phyloP scores from a whole-genome alignment of 2,888 invertebrate genomes.

The Drosophila barbarae region DNA sequence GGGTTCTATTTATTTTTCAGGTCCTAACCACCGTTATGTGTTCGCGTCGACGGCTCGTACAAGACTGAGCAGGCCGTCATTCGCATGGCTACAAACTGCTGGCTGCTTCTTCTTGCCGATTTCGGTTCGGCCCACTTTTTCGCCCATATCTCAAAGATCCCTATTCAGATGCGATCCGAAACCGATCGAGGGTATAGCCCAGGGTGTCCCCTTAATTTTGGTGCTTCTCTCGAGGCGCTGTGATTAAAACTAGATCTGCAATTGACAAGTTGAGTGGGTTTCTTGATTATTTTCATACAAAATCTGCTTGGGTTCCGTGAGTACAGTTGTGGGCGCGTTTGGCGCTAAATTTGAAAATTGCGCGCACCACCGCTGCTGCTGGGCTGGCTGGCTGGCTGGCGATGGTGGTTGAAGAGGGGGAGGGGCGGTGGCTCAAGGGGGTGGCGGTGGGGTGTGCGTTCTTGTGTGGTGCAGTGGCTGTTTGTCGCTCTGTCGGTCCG shows the following conservation, averaged over 20 bases:
- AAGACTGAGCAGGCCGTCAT: constrained; percentile 83
- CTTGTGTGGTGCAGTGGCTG: constrained; percentile 34
- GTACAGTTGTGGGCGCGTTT: constrained; percentile 76
- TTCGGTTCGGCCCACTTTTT: constrained; percentile 54
- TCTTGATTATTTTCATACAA: constrained; percentile 83
- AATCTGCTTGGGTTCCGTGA: constrained; percentile 79
- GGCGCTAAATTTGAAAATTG: constrained; percentile 80
- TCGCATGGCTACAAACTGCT: constrained; percentile 85
- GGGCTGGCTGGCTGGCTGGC: constrained; percentile 1
- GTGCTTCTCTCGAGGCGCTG: constrained; percentile 42
- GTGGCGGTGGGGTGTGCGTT: constrained; percentile 2
- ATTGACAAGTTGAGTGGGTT: constrained; percentile 82
- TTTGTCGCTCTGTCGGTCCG: constrained; percentile 47
- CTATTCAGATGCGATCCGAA: constrained; percentile 47
- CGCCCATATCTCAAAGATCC: constrained; percentile 43
- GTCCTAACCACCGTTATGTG: constrained; percentile 79
- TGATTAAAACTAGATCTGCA: constrained; percentile 72
- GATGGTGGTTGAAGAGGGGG: constrained; percentile 44
- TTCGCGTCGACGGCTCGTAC: constrained; percentile 82
- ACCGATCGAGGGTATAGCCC: constrained; percentile 20
- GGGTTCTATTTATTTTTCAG: not conserved
- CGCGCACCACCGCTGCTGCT: constrained; percentile 46
- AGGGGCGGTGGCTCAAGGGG: constrained; percentile 39
- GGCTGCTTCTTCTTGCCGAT: constrained; percentile 80
- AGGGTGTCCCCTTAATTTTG: constrained; percentile 48